Evolutionary conservation across 2,797 vertebrate species (phyloP).

Genomic region (Perodicticus potto): DNA sequence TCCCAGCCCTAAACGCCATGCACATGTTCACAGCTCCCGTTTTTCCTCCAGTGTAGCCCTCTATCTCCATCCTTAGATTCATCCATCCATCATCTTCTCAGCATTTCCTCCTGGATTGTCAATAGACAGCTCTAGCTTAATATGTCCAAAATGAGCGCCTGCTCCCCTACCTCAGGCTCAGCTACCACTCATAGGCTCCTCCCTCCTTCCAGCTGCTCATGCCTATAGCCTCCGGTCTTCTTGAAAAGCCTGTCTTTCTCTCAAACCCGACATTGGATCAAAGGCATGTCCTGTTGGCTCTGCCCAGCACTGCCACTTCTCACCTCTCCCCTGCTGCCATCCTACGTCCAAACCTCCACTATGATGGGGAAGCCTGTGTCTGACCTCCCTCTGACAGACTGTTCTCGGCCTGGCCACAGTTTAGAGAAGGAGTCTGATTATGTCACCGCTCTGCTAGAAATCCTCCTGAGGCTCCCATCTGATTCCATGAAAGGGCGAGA

Average conservation of each 20-base stretch:
- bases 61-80: background rate
- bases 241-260: background rate
- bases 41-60: background rate
- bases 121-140: background rate
- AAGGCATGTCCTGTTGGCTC: background rate
- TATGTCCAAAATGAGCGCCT: background rate
- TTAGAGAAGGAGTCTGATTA: background rate
- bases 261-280: background rate
- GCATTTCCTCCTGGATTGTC: background rate
- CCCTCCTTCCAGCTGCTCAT: background rate
- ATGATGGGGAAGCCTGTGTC: background rate
- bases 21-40: background rate
- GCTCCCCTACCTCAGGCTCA: background rate
- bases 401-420: background rate
- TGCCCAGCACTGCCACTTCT: background rate
- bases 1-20: background rate
- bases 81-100: background rate
- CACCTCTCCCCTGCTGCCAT: accelerated
- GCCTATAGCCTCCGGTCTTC: background rate
- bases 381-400: background rate
- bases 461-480: background rate
- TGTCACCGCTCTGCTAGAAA: background rate
- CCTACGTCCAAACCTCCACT: background rate
- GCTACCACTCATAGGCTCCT: background rate
- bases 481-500: background rate